Evolutionary conservation across 2,113 vertebrate species (phyloP), one percentile per base, ranked within the genome.

Genomic region (Lethenteron camtschaticum): DNA sequence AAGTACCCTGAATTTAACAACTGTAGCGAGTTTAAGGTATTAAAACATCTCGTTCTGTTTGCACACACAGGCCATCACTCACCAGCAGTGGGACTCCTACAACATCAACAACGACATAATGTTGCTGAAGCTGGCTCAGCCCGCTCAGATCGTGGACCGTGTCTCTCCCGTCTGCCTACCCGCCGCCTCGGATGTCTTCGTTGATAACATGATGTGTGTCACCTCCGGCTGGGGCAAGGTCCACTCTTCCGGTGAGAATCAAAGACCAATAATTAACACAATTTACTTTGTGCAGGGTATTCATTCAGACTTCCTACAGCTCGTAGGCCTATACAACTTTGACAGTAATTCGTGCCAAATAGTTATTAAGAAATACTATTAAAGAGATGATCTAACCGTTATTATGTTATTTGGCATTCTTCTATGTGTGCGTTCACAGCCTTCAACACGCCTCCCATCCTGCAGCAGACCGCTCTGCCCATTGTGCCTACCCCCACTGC

Each of bases 381-480:
- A 41, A 41, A 41, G 24, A 41, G 3, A 41, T 41, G 24, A 41
- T 41, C 4, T 41, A 41, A 41, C 24, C 24, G 1, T 41, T 41
- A 41, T 41, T 41, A 4, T 41, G 24, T 41, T 41, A 41, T 41
- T 41, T 41, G 24, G 24, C 24, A 6, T 41, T 41, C 24, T 41
- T 68, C 59, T 59, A 55, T 72, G 24, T 41, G 24, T 41, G 24
- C 24, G 24, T 41, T 74, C 2, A 2, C 76, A 95, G 89, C 79
- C 71, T 8, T 71, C 0, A 56, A 69, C 2, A 86, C 81, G 8
- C 86, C 89, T 0, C 71, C 79, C 12, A 78, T 77, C 69, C 82
- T 88, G 74, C 85, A 89, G 77, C 87, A 92, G 80, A 84, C 73
- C 0, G 9, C 79, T 66, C 81, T 92, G 72, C 86, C 87, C 70